Percentiles rank a stretch among this genome's conserved stretches.
Conservation (phyloP, 2,888 invertebrate genomes). For the Cistogaster globosa region DNA sequence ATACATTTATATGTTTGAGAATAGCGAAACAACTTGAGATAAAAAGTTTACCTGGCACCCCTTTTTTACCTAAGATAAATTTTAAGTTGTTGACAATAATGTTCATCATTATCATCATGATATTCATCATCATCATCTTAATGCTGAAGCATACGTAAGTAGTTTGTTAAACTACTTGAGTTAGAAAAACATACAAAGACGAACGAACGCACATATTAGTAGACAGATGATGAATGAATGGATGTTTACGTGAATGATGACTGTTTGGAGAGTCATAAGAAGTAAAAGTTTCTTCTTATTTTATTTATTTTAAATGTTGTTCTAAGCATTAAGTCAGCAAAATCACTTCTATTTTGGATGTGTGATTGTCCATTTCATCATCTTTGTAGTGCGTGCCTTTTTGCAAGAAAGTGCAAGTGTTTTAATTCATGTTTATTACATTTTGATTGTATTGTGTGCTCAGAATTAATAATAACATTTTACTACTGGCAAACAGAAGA, state of each 20-base stretch:
- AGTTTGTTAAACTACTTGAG: slow-evolving; percentile 26
- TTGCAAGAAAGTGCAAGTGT: slow-evolving; percentile 68
- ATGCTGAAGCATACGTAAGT: slow-evolving; percentile 3
- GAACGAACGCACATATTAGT: no score
- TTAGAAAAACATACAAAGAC: neutral
- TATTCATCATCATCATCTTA: neutral
- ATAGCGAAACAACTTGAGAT: neutral
- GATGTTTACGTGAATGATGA: slow-evolving; percentile 17
- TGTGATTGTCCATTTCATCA: slow-evolving; percentile 54
- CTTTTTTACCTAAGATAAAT: slow-evolving; percentile 46
- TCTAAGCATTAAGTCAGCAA: slow-evolving; percentile 40
- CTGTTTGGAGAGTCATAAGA: slow-evolving; percentile 38
- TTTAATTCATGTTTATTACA: slow-evolving; percentile 68
- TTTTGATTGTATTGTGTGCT: slow-evolving; percentile 57
- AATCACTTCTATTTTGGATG: slow-evolving; percentile 18
- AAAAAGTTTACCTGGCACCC: neutral
- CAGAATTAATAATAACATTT: slow-evolving; percentile 59
- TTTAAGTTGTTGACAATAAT: slow-evolving; percentile 23
- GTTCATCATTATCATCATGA: slow-evolving; percentile 2
- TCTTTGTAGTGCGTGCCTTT: slow-evolving; percentile 31
- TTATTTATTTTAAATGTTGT: slow-evolving; percentile 19
- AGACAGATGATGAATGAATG: slow-evolving; percentile 14
- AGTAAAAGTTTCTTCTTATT: slow-evolving; percentile 13
- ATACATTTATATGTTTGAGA: neutral
- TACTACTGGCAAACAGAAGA: neutral